These are phyloP conservation scores for Deilephila porcellus DNA, from an alignment of 2,888 invertebrate species.

Conservation along the genomic window DNA sequence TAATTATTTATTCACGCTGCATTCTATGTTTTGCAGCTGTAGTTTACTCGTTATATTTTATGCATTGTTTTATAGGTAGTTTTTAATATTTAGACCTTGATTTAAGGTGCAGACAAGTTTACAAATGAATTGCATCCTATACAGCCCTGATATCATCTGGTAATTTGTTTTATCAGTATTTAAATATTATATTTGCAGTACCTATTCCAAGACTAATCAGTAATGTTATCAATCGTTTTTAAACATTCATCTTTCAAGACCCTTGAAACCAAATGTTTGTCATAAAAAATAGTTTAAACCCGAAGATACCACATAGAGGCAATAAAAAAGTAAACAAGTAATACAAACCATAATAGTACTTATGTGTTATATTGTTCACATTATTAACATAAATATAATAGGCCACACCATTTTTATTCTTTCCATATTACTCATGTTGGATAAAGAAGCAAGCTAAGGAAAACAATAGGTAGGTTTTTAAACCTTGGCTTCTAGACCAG, in stretches of 20 bases:
- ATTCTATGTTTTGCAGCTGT: conserved; percentile 48
- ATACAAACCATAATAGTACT: neutral
- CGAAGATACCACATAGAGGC: too few species aligned
- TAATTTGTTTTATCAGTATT: neutral
- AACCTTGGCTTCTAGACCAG: too few species aligned
- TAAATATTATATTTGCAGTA: neutral
- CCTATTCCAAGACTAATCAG: neutral
- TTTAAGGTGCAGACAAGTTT: neutral
- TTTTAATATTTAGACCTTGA: neutral
- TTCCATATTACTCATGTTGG: too few species aligned
- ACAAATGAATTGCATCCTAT: neutral
- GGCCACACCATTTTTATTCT: neutral
- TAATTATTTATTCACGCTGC: conserved; percentile 55
- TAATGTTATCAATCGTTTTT: neutral
- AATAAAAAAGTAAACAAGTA: neutral
- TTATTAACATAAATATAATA: neutral
- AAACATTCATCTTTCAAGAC: neutral
- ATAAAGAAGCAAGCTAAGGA: too few species aligned
- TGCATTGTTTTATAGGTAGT: neutral
- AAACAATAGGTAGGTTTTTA: too few species aligned
- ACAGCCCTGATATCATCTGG: neutral
- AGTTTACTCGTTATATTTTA: conserved; percentile 14
- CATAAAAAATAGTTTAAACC: too few species aligned
- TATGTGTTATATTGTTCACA: neutral
- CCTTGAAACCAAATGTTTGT: neutral